Evolutionary conservation across 2,113 vertebrate species (phyloP).

Genomic region (Lampris incognitus): DNA sequence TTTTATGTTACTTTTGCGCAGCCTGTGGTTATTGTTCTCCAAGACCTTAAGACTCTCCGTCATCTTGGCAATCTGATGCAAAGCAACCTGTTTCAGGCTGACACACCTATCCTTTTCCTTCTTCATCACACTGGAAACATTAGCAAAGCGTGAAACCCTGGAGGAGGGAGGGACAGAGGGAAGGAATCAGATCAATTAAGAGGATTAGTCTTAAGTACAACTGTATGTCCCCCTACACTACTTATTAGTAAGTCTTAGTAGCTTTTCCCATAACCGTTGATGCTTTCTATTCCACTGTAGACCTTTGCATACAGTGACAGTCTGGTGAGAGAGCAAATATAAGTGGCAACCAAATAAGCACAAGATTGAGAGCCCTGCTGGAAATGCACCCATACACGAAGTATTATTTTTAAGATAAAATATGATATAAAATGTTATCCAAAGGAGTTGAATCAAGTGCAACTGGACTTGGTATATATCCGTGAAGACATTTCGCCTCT

Average conservation of each 20-base stretch:
- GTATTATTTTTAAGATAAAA: no score
- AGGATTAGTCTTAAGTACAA: neutral
- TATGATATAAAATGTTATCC: no score
- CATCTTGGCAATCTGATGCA: conserved; percentile 84
- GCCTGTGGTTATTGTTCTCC: conserved; percentile 86
- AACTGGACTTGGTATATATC: no score
- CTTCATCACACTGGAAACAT: conserved; percentile 80
- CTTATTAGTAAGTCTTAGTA: conserved; percentile 1
- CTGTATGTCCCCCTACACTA: neutral
- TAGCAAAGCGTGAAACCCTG: conserved; percentile 84
- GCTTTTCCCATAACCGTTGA: neutral
- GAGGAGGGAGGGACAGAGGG: conserved; percentile 6
- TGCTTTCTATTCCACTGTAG: conserved; percentile 10
- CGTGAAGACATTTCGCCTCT: no score
- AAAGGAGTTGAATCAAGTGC: no score
- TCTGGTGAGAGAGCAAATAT: neutral
- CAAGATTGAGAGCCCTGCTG: no score
- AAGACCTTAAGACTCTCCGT: conserved; percentile 82
- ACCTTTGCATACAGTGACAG: conserved; percentile 2
- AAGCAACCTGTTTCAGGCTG: conserved; percentile 82
- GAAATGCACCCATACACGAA: neutral
- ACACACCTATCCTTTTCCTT: conserved; percentile 89
- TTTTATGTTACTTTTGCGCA: conserved; percentile 76
- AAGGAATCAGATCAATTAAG: neutral
- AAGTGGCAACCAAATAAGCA: no score